Conservation (phyloP, 2,888 invertebrate genomes). For the Hymenopus coronatus region DNA sequence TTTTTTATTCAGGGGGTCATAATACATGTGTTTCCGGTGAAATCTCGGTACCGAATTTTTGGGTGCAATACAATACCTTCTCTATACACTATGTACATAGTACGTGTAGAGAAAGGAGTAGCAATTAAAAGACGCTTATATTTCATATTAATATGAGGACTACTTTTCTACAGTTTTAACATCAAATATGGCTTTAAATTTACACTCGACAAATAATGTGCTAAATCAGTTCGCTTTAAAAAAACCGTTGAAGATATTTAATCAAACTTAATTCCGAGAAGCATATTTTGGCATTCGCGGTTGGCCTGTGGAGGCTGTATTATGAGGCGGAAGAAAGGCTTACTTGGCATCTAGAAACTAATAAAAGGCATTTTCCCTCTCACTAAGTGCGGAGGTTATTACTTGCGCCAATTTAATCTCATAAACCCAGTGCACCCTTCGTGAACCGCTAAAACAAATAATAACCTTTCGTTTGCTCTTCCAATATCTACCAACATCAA, state of each 20-base stretch:
- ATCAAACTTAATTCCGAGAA: background rate
- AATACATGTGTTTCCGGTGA: no score
- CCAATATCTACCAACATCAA: background rate
- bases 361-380: background rate
- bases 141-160: no score
- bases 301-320: background rate
- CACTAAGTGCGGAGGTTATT: background rate
- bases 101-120: no score
- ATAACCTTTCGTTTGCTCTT: background rate
- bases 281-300: background rate
- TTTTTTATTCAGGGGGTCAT: no score
- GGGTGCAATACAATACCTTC: no score
- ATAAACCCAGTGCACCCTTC: background rate
- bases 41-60: no score
- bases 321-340: background rate
- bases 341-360: background rate
- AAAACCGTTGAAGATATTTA: background rate
- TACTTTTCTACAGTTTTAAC: no score
- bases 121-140: no score
- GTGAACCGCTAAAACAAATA: background rate
- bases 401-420: background rate
- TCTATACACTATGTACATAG: no score
- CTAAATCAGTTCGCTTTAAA: background rate
- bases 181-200: no score
- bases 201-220: no score